phyloP scores from a whole-genome alignment of 2,888 invertebrate genomes.

The Diachrysia chrysitis region DNA sequence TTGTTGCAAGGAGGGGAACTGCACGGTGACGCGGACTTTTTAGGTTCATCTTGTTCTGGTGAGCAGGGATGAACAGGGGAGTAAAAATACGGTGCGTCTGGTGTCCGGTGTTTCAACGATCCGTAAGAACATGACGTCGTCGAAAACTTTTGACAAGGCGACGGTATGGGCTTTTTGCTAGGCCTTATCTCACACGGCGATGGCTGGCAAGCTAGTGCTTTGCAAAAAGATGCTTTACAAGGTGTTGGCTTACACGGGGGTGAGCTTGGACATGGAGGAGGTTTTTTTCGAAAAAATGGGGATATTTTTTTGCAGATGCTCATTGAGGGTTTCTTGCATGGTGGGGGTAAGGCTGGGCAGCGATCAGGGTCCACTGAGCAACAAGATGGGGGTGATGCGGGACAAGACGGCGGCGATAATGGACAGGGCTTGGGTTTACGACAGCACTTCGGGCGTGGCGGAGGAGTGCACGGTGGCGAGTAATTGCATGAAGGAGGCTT shows the following conservation, averaged over 20 bases:
- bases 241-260: conserved; percentile 13
- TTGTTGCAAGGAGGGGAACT: conserved; percentile 3
- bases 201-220: conserved; percentile 31
- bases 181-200: conserved; percentile 16
- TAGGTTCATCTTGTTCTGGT: conserved; percentile 7
- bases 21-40: conserved; percentile 14
- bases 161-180: neutral
- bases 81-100: conserved; percentile 37
- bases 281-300: conserved; percentile 20
- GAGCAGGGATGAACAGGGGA: conserved; percentile 52
- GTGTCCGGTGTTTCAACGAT: neutral
- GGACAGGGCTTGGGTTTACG: conserved; percentile 1
- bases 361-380: conserved; percentile 12
- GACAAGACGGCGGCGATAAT: conserved; percentile 3
- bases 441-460: neutral
- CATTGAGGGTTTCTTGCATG: conserved; percentile 21
- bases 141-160: conserved; percentile 15
- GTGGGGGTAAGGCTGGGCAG: conserved; percentile 24
- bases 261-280: conserved; percentile 20
- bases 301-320: conserved; percentile 9
- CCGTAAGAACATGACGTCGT: conserved; percentile 18
- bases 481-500: neutral
- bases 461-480: neutral
- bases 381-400: conserved; percentile 9
- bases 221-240: conserved; percentile 20